Evolutionary conservation across 2,113 vertebrate species (phyloP).

Genomic region (Albula glossodonta): DNA sequence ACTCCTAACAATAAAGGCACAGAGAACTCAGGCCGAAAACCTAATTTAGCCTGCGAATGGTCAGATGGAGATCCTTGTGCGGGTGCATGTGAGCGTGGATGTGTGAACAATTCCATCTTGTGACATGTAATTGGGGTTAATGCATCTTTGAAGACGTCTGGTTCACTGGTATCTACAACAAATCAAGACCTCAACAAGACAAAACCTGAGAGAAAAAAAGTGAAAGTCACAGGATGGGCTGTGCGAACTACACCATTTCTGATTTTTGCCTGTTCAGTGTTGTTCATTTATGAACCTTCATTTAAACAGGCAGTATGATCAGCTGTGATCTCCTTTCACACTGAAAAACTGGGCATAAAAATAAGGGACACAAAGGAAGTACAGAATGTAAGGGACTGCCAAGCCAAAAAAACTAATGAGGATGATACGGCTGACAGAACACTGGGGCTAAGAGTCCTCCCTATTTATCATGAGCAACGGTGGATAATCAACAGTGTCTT

Average conservation of each 20-base stretch:
- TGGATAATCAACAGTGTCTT: neutral
- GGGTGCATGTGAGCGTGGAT: neutral
- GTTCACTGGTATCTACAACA: neutral
- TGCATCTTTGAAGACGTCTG: neutral
- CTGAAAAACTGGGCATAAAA: neutral
- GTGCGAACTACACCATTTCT: neutral
- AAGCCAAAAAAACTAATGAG: neutral
- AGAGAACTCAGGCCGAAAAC: conserved; percentile 33
- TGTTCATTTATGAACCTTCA: neutral
- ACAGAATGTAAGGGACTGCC: neutral
- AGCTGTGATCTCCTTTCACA: neutral
- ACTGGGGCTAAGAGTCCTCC: neutral
- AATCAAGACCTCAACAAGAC: neutral
- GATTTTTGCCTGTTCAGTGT: neutral
- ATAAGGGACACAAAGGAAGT: neutral
- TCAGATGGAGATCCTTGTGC: conserved; percentile 43
- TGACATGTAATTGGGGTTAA: conserved; percentile 22
- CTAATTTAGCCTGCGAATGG: conserved; percentile 40
- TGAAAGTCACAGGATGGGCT: neutral
- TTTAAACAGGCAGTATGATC: neutral
- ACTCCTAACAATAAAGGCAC: neutral
- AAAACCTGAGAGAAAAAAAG: neutral
- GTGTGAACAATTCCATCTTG: conserved; percentile 36
- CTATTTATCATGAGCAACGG: too few species aligned
- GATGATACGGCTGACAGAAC: neutral